Evolutionary conservation across 2,113 vertebrate genomes (phyloP), one percentile per base, ranked within the genome.

Genomic region (Lynx canadensis): DNA sequence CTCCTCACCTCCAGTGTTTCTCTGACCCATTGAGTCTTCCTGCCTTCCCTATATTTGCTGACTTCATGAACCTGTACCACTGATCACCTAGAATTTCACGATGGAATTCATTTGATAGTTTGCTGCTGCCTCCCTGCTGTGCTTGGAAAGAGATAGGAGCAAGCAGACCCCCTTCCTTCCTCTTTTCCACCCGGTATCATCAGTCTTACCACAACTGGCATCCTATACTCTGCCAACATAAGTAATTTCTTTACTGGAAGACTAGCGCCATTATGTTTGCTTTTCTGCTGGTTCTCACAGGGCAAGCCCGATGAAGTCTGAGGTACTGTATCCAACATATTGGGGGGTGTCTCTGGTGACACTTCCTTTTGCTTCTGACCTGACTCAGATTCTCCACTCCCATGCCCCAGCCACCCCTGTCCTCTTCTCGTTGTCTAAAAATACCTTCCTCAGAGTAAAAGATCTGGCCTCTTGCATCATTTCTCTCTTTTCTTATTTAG

Each of bases 101-200:
- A 63, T 52, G 66, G 23, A 36, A 23, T 79, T 82, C 31, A 68
- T 0, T 14, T 82, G 33, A 29, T 15, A 11, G 50, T 45, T 52
- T 13, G 29, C 14, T 36, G 3, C 25, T 79, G 66, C n/a, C 50
- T 83, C 50, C 60, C 29, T 11, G 41, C 29, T 33, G 38, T 86
- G 19, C 27, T 68, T 71, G 31, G 52, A 63, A 65, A 50, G 27
- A 50, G 5, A 63, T 0, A 52, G 48, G 38, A 50, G 33, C n/a
- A 82, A 71, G n/a, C 8, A 31, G n/a, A 1, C 0, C 7, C 7
- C 3, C 25, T 33, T 69, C 11, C 29, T 33, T 69, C 0, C 5
- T 21, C 3, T 74, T 74, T 55, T 33, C n/a, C n/a, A 29, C 5
- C 1, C 9, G 27, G 7, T 21, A 4, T 52, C 50, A 48, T 33